phyloP scores from a whole-genome alignment of 2,888 invertebrate species.

The Drosophila nr. medialis region DNA sequence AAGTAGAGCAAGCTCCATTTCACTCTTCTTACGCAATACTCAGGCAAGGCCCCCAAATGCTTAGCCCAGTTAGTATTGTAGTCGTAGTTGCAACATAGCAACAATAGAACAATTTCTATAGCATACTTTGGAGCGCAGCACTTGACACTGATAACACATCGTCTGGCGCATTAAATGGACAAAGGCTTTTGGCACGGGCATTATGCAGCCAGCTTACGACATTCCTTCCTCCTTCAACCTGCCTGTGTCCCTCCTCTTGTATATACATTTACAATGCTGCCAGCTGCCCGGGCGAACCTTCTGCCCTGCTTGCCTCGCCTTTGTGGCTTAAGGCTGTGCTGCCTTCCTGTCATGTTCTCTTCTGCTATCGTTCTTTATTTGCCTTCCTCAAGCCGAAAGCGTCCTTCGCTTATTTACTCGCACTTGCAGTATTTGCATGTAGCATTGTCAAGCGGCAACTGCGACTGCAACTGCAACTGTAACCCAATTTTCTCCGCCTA shows the following conservation, averaged over 20 bases:
- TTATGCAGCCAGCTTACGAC: conserved; percentile 57
- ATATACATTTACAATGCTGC: conserved; percentile 18
- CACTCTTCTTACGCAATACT: conserved; percentile 19
- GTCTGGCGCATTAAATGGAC: conserved; percentile 74
- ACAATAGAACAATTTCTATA: conserved; percentile 54
- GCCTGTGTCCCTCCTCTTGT: background rate
- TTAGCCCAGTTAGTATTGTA: conserved; percentile 37
- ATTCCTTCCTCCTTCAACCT: background rate
- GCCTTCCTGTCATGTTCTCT: conserved; percentile 53
- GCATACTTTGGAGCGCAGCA: conserved; percentile 69
- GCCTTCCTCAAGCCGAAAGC: conserved; percentile 41
- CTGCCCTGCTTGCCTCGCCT: conserved; percentile 16
- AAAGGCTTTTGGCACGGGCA: conserved; percentile 54
- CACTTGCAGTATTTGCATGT: conserved; percentile 72
- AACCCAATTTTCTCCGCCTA: conserved; percentile 81
- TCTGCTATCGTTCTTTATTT: conserved; percentile 47
- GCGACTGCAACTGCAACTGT: conserved; percentile 53
- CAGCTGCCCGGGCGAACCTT: background rate
- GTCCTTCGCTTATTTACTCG: conserved; percentile 62
- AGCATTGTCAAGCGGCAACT: conserved; percentile 61
- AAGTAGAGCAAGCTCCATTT: conserved; percentile 60
- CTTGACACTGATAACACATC: conserved; percentile 81
- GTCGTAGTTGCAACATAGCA: conserved; percentile 15
- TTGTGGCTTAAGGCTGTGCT: conserved; percentile 38
- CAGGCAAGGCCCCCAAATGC: conserved; percentile 9